Percentiles rank a stretch among this genome's conserved stretches.
Evolutionary conservation across 2,888 invertebrate species (phyloP).

Genomic region (Lithophane ornitopus): DNA sequence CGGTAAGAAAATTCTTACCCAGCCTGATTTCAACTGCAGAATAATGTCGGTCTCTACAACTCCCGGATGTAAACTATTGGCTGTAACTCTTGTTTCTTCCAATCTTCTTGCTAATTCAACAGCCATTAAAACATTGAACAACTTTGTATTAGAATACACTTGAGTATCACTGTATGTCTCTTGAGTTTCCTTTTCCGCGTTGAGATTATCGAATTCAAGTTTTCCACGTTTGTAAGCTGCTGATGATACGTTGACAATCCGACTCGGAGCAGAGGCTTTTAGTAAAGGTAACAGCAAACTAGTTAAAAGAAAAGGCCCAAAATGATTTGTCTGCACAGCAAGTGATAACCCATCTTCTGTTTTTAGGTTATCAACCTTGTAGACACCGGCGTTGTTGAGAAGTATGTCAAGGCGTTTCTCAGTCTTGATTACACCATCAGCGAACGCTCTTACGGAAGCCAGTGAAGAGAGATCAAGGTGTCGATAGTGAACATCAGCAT

Average conservation of each 20-base stretch:
- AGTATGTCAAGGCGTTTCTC: slow-evolving; percentile 90
- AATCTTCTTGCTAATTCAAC: slow-evolving; percentile 93
- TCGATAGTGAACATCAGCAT: slow-evolving; percentile 80
- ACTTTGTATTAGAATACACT: slow-evolving; percentile 91
- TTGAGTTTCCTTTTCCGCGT: slow-evolving; percentile 70
- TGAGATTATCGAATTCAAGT: slow-evolving; percentile 76
- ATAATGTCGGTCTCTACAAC: slow-evolving; percentile 91
- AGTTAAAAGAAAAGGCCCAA: slow-evolving; percentile 93
- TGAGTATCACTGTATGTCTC: slow-evolving; percentile 55
- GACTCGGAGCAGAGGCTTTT: slow-evolving; percentile 81
- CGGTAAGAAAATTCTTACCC: slow-evolving; percentile 81
- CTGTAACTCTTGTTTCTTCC: slow-evolving; percentile 93
- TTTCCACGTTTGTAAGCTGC: slow-evolving; percentile 71
- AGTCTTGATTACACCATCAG: slow-evolving; percentile 87
- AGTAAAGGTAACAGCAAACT: slow-evolving; percentile 89
- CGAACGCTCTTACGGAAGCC: slow-evolving; percentile 91
- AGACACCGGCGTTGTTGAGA: slow-evolving; percentile 91
- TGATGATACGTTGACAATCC: slow-evolving; percentile 84
- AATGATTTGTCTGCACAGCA: slow-evolving; percentile 91
- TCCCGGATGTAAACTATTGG: slow-evolving; percentile 96
- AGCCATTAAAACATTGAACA: slow-evolving; percentile 94
- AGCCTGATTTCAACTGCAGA: slow-evolving; percentile 80
- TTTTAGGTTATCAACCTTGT: slow-evolving; percentile 78
- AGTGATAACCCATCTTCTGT: slow-evolving; percentile 91
- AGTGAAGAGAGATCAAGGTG: slow-evolving; percentile 89